Conservation (phyloP, 2,113 vertebrate genomes). For the Nibea coibor region DNA sequence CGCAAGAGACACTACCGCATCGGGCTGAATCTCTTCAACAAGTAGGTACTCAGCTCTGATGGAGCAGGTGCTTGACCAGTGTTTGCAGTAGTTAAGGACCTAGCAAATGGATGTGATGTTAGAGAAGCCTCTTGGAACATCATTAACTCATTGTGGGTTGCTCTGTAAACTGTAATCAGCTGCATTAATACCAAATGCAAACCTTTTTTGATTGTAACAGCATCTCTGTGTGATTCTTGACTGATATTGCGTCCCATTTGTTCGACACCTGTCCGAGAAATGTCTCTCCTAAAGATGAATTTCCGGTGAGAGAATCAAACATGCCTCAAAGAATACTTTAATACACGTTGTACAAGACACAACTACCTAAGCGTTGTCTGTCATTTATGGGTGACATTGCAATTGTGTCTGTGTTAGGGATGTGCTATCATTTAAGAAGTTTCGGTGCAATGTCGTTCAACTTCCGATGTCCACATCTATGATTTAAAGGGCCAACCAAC, state of each 20-base stretch:
- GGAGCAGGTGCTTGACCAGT: conserved; percentile 23
- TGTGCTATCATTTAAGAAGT: background rate
- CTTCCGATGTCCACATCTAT: background rate
- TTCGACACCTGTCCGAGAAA: background rate
- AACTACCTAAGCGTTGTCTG: background rate
- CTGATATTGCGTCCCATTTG: background rate
- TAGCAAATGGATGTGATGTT: background rate
- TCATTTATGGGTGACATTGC: background rate
- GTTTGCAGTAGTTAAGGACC: conserved; percentile 3
- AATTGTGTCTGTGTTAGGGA: conserved; percentile 11
- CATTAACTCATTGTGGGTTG: background rate
- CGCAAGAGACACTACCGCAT: conserved; percentile 98
- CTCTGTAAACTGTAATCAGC: background rate
- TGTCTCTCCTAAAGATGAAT: background rate
- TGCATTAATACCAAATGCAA: conserved; percentile 2
- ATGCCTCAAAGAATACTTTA: background rate
- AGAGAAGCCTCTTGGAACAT: conserved; percentile 5
- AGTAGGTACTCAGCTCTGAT: conserved; percentile 86
- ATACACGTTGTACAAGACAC: background rate
- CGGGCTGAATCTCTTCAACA: conserved; percentile 98
- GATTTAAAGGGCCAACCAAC: background rate
- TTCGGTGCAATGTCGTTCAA: background rate
- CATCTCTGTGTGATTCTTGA: background rate
- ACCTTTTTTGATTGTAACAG: background rate
- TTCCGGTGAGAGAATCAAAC: background rate